Conservation (phyloP, 2,888 invertebrate genomes). For the Dryococelus australis region DNA sequence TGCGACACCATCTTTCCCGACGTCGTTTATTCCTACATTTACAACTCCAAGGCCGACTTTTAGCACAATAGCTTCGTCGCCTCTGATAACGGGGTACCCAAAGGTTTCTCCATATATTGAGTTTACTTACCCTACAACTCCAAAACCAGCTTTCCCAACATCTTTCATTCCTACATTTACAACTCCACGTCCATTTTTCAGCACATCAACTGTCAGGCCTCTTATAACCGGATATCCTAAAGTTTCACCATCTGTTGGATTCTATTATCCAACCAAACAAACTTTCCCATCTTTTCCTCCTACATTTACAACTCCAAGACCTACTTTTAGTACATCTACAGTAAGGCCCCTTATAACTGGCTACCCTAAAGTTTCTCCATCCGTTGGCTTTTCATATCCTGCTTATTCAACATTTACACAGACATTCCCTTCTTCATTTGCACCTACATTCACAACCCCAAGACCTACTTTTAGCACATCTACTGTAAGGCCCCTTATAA, state of each 20-base stretch:
- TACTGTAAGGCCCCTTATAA: neutral
- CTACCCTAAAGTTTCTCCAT: neutral
- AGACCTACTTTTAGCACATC: neutral
- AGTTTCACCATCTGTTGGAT: neutral
- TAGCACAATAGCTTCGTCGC: neutral
- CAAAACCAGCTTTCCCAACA: neutral
- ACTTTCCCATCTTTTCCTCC: neutral
- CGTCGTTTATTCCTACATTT: neutral
- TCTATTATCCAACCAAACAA: neutral
- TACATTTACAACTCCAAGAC: neutral
- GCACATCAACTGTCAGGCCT: neutral
- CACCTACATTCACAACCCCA: neutral
- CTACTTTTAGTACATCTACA: neutral
- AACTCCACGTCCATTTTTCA: neutral
- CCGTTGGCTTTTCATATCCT: neutral
- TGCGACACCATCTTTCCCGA: neutral
- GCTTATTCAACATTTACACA: neutral
- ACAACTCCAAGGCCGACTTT: neutral
- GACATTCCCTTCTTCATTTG: neutral
- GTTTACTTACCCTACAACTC: neutral
- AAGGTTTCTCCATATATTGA: neutral
- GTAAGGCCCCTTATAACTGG: neutral
- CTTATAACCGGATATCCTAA: neutral
- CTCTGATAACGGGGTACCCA: neutral
- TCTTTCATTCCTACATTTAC: neutral